These are phyloP conservation scores for Columba janthina DNA, from an alignment of 2,113 vertebrate species.

Conservation along the genomic window DNA sequence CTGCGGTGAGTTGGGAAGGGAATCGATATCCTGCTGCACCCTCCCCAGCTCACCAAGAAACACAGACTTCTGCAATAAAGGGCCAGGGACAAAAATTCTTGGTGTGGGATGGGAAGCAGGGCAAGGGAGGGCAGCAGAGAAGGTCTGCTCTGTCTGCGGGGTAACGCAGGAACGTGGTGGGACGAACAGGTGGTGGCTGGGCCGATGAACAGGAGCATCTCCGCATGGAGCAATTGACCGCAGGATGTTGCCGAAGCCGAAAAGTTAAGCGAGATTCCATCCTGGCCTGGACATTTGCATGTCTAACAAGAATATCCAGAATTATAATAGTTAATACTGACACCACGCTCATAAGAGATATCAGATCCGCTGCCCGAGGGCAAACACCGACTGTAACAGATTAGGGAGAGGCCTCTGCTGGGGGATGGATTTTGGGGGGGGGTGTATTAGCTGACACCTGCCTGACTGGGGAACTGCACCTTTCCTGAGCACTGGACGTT, in stretches of 20 bases:
- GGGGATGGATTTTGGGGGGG: neutral
- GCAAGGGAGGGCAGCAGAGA: neutral
- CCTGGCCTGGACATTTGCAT: neutral
- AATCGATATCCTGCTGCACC: neutral
- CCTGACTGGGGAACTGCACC: neutral
- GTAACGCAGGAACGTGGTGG: neutral
- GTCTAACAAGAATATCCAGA: slow-evolving; percentile 45
- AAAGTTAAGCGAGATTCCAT: neutral
- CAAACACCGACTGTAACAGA: slow-evolving; percentile 36
- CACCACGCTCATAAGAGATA: neutral
- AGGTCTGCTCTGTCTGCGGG: neutral
- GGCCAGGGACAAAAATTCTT: accelerated
- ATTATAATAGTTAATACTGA: slow-evolving; percentile 29
- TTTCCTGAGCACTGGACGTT: neutral
- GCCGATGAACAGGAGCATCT: neutral
- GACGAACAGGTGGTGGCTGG: neutral
- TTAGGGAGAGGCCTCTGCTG: slow-evolving; percentile 20
- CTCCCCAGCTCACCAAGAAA: neutral
- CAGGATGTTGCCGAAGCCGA: neutral
- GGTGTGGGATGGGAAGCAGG: accelerated
- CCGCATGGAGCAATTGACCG: neutral
- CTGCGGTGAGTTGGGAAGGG: neutral
- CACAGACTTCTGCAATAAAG: neutral
- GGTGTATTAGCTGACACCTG: slow-evolving; percentile 27
- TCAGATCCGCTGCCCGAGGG: slow-evolving; percentile 14